These are phyloP conservation scores for Trileptium ribeirensis DNA, from an alignment of 2,888 invertebrate species.

Conservation along the genomic window DNA sequence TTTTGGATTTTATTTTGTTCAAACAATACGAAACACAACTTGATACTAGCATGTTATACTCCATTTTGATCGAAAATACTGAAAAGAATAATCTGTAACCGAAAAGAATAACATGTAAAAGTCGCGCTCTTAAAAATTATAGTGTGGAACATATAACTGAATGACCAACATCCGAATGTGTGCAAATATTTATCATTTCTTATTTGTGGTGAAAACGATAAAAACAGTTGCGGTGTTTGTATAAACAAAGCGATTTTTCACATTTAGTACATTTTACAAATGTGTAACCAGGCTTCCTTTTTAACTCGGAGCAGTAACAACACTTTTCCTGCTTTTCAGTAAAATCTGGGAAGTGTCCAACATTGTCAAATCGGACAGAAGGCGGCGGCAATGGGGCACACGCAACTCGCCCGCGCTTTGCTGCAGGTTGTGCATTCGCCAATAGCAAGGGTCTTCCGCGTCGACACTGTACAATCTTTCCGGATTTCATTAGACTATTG, in stretches of 20 bases:
- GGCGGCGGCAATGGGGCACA: not conserved
- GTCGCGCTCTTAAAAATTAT: no score
- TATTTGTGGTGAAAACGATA: no score
- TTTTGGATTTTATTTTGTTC: no score
- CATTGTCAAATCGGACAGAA: not conserved
- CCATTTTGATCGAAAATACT: no score
- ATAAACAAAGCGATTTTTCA: not conserved
- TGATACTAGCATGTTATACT: no score
- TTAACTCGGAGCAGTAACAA: not conserved
- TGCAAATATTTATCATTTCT: no score
- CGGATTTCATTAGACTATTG: not conserved
- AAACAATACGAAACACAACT: no score
- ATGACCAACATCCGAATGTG: no score
- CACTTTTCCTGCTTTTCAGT: not conserved
- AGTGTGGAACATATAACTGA: no score
- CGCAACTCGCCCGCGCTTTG: not conserved
- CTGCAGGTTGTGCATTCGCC: not conserved
- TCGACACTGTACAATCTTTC: not conserved
- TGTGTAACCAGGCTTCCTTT: not conserved
- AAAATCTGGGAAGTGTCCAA: not conserved
- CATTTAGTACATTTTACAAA: conserved; percentile 1
- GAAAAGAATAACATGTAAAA: no score
- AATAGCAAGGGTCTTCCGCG: not conserved
- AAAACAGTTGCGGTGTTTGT: not conserved
- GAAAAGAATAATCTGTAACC: no score